Evolutionary conservation across 2,888 invertebrate genomes (phyloP).

Genomic region (Epistrophe grossulariae): DNA sequence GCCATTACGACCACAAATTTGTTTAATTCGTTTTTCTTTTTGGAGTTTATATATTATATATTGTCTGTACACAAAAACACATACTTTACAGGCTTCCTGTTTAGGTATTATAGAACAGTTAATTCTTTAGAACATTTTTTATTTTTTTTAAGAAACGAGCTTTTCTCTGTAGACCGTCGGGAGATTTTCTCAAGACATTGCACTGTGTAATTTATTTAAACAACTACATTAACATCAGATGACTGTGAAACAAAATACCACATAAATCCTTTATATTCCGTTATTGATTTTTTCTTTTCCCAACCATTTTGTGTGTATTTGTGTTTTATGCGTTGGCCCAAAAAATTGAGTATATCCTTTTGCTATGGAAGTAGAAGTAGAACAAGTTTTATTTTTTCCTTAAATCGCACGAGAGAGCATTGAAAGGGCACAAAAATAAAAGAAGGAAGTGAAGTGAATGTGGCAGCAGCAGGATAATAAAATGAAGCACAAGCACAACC

Average conservation of each 20-base stretch:
- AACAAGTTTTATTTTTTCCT: constrained; percentile 58
- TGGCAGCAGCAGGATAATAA: constrained; percentile 36
- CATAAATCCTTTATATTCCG: constrained; percentile 40
- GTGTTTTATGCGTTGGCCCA: constrained; percentile 65
- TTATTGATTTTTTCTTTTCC: constrained; percentile 65
- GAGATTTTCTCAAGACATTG: constrained; percentile 55
- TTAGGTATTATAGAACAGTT: constrained; percentile 36
- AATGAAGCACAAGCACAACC: constrained; percentile 44
- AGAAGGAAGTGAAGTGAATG: constrained; percentile 21
- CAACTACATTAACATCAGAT: constrained; percentile 44
- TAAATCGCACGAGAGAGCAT: constrained; percentile 26
- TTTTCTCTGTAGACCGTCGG: neutral
- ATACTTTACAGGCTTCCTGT: constrained; percentile 1
- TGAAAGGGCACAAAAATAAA: constrained; percentile 29
- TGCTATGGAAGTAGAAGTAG: constrained; percentile 27
- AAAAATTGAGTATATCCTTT: constrained; percentile 58
- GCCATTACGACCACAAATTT: constrained; percentile 43
- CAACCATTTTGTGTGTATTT: constrained; percentile 16
- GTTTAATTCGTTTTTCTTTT: neutral
- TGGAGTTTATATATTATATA: constrained; percentile 23
- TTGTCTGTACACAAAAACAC: constrained; percentile 63
- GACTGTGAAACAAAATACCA: constrained; percentile 56
- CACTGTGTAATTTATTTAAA: constrained; percentile 54
- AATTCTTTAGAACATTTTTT: constrained; percentile 32
- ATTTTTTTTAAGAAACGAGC: constrained; percentile 17